Base-by-base conservation (phyloP, 2,113 vertebrate species). In the Psittacus erithacus region DNA sequence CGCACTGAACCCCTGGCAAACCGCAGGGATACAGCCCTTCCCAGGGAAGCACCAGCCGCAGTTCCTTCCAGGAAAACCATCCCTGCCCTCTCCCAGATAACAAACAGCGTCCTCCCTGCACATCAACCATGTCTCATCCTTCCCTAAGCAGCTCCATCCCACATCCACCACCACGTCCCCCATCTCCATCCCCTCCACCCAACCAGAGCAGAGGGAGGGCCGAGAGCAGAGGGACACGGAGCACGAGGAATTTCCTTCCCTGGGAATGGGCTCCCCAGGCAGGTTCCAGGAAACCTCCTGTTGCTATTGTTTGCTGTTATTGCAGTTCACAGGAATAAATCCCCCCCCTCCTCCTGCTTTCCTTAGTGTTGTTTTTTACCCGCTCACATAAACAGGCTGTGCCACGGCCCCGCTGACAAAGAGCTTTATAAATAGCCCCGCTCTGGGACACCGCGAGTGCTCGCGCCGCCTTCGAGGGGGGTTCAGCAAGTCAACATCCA, bases 241-340 rank as follows among this genome's bases (percentile, higher is more conserved):
- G 31, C 25, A 1, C 3, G 20, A 82, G 86, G 77, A 91, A 92
- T 95, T 96, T 97, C 96, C 95, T 93, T 96, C 91, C 92, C 92
- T 74, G 74, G 86, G 80, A 95, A 96, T 89, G 62, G 77, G 41
- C 13, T 91, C 76, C 79, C 88, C 7, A 0, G 35, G 64, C 69
- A 79, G 16, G 77, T 84, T 94, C 69, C 96, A 96, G 95, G 91
- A 95, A 96, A 82, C 59, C 73, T 90, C 95, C 95, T 33, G 62
- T 94, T 78, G 91, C 86, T 96, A 96, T 96, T 97, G 95, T 96
- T 96, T 92, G 83, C 83, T 92, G 80, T 52, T 84, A 17, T 44
- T 83, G 65, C 71, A 82, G 88, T 53, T 76, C 77, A 73, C 80
- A 89, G 89, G 68, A 92, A 82, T 41, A 89, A 93, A 86, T 18